Evolutionary conservation across 2,113 vertebrate species (phyloP).

Genomic region (Vidua macroura): DNA sequence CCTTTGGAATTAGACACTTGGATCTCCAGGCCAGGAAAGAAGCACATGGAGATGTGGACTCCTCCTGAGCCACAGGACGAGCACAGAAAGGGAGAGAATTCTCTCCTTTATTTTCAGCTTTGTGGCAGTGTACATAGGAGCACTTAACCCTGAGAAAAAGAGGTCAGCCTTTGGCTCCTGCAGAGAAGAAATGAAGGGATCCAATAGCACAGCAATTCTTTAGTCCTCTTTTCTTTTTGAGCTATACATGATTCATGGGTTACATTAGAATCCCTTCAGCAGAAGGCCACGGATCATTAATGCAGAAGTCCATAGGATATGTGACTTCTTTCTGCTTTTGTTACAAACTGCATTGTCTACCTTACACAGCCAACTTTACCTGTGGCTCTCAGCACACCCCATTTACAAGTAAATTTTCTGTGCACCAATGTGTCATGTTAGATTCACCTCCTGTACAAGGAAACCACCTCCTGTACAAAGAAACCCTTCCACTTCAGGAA

Average conservation of each 20-base stretch:
- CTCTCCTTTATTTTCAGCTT: neutral
- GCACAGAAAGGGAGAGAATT: neutral
- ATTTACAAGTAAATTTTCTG: neutral
- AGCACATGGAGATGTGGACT: neutral
- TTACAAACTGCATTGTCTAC: neutral
- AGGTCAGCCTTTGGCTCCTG: neutral
- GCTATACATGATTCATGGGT: neutral
- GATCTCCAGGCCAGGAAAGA: neutral
- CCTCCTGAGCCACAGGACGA: rapidly evolving
- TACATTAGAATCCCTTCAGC: neutral
- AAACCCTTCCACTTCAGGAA: neutral
- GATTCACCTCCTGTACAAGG: neutral
- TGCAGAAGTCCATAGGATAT: neutral
- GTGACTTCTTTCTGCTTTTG: neutral
- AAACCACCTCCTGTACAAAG: neutral
- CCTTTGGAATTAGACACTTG: neutral
- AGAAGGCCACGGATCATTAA: neutral
- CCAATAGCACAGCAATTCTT: neutral
- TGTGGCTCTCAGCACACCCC: neutral
- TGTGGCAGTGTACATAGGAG: neutral
- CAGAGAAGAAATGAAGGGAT: neutral
- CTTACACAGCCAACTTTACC: neutral
- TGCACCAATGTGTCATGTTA: neutral
- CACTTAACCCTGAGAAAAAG: neutral
- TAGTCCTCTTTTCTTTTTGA: neutral